Percentiles rank a stretch among this genome's conserved stretches.
Conservation (phyloP, 1,140 invertebrate genomes). For the Dendrolimus kikuchii region DNA sequence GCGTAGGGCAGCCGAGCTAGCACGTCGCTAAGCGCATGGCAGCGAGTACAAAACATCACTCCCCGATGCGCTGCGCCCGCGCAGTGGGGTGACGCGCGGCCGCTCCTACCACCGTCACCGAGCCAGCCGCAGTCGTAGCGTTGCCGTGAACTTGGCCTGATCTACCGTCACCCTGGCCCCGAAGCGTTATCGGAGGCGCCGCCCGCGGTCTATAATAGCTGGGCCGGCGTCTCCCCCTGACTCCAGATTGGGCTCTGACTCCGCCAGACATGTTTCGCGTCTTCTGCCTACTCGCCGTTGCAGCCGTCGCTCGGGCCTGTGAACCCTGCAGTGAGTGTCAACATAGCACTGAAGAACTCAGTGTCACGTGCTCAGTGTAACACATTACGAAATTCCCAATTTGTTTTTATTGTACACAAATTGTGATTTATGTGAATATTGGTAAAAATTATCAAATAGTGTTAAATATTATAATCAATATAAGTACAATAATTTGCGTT, state of each 20-base stretch:
- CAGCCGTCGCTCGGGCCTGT: constrained; percentile 45
- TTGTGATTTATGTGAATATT: too few relatives aligned
- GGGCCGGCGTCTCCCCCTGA: constrained; percentile 58
- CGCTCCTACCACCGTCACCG: constrained; percentile 32
- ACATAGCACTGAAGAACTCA: background rate
- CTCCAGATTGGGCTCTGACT: constrained; percentile 54
- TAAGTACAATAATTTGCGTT: too few relatives aligned
- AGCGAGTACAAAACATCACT: constrained; percentile 10
- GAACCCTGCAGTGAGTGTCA: constrained; percentile 62
- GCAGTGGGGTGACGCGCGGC: constrained; percentile 41
- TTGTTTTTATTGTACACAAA: too few relatives aligned
- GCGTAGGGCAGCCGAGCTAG: too few relatives aligned
- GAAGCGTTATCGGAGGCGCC: constrained; percentile 62
- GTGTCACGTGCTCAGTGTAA: constrained; percentile 4
- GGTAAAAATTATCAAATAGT: too few relatives aligned
- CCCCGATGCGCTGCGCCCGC: constrained; percentile 22
- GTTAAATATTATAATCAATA: too few relatives aligned
- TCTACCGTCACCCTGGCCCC: constrained; percentile 58
- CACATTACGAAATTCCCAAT: background rate
- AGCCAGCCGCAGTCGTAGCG: constrained; percentile 37
- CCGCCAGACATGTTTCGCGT: constrained; percentile 59
- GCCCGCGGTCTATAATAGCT: constrained; percentile 68
- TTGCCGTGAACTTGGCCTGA: constrained; percentile 66
- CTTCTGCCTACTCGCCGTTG: constrained; percentile 48
- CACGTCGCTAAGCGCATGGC: too few relatives aligned